phyloP scores from a whole-genome alignment of 2,888 invertebrate genomes.

The Oscheius sp. region DNA sequence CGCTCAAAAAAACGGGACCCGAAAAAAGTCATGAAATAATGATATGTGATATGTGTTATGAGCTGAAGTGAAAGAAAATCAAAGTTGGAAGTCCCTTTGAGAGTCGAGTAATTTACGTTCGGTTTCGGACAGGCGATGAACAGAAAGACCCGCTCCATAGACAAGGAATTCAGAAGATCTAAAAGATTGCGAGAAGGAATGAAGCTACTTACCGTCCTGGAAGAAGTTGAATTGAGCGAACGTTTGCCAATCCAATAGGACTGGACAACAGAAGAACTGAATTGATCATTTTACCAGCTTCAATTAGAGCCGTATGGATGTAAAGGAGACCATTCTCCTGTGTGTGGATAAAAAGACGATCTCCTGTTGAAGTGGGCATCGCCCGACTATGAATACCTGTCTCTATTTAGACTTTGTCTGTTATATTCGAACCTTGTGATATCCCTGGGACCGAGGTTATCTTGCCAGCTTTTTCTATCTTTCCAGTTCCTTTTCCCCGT shows the following conservation, averaged over 20 bases:
- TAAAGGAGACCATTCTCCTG: slow-evolving; percentile 13
- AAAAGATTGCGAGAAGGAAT: neutral
- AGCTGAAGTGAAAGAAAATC: slow-evolving; percentile 8
- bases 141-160: slow-evolving; percentile 47
- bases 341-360: slow-evolving; percentile 49
- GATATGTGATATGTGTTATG: slow-evolving; percentile 4
- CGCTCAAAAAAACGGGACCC: neutral
- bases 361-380: slow-evolving; percentile 40
- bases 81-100: slow-evolving; percentile 53
- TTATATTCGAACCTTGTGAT: neutral
- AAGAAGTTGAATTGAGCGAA: slow-evolving; percentile 46
- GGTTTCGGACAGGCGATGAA: slow-evolving; percentile 45
- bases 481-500: slow-evolving; percentile 43
- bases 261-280: slow-evolving; percentile 42
- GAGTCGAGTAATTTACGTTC: slow-evolving; percentile 48
- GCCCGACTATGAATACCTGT: slow-evolving; percentile 39
- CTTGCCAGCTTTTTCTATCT: slow-evolving; percentile 40
- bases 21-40: slow-evolving; percentile 13
- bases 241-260: slow-evolving; percentile 39
- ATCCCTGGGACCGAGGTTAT: slow-evolving; percentile 20
- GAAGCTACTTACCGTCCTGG: slow-evolving; percentile 39
- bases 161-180: slow-evolving; percentile 53
- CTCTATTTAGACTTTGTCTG: neutral
- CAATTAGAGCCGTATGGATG: slow-evolving; percentile 22
- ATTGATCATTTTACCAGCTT: slow-evolving; percentile 31